These are phyloP conservation scores for Montipora foliosa DNA, from an alignment of 64 coral and sea anemone species.

Conservation along the genomic window DNA sequence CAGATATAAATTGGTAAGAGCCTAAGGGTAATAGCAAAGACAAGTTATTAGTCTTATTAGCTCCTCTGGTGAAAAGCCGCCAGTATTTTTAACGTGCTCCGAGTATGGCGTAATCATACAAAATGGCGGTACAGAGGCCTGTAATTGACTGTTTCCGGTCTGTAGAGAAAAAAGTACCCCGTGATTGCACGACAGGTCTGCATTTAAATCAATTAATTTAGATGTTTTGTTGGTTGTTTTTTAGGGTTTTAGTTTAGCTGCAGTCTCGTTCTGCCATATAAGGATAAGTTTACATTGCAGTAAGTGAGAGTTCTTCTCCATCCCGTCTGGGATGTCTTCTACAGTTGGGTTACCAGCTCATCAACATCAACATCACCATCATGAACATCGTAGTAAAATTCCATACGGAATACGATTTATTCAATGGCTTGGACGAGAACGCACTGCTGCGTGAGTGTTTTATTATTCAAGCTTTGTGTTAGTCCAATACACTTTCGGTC, in stretches of 20 bases:
- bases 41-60: neutral
- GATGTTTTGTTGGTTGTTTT: neutral
- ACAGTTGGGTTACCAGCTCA: neutral
- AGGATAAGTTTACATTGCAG: neutral
- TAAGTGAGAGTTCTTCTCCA: neutral
- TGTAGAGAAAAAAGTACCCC: too few relatives aligned
- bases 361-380: neutral
- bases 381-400: constrained; percentile 51
- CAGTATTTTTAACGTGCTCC: too few relatives aligned
- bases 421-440: constrained; percentile 80
- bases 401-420: constrained; percentile 90
- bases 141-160: too few relatives aligned
- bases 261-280: neutral
- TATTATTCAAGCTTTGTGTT: neutral
- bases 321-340: neutral
- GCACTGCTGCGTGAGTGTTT: constrained; percentile 69
- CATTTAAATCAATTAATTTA: neutral
- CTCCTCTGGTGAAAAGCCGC: neutral
- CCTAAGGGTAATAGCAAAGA: neutral
- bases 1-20: neutral
- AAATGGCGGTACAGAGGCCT: neutral
- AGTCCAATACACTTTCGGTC: too few relatives aligned
- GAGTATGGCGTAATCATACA: neutral
- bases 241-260: neutral
- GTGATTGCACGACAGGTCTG: neutral